A percentile compares a stretch with the other conserved stretches of the same genome.
phyloP scores from a whole-genome alignment of 2,797 vertebrate species.

The Euthynnus affinis region DNA sequence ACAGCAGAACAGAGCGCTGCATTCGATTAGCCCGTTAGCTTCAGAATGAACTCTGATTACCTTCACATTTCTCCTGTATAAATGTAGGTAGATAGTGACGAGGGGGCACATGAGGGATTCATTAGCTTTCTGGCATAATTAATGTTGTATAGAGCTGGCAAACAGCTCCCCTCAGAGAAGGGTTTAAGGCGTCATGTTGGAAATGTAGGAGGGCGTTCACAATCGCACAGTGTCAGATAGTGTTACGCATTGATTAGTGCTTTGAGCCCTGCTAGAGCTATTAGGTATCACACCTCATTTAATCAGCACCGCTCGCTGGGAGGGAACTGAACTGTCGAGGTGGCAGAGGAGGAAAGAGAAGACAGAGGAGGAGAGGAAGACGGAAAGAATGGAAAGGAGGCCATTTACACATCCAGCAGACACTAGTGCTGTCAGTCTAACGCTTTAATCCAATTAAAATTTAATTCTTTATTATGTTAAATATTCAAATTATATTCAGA shows the following conservation, averaged over 20 bases:
- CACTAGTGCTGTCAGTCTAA: too few relatives aligned
- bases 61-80: not conserved
- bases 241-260: slow-evolving; percentile 27
- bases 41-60: slow-evolving; percentile 32
- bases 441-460: too few relatives aligned
- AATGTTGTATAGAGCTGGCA: slow-evolving; percentile 16
- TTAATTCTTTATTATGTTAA: too few relatives aligned
- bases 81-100: slow-evolving; percentile 18
- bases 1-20: not conserved
- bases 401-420: too few relatives aligned
- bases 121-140: slow-evolving; percentile 55
- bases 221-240: slow-evolving; percentile 29
- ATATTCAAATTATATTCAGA: too few relatives aligned
- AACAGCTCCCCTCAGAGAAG: slow-evolving; percentile 23
- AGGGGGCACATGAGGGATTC: slow-evolving; percentile 19
- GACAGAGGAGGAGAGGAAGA: not conserved
- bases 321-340: not conserved
- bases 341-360: not conserved
- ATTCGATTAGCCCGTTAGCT: slow-evolving; percentile 38
- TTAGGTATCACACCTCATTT: slow-evolving; percentile 30
- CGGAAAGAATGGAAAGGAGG: not conserved
- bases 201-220: slow-evolving; percentile 33
- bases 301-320: not conserved
- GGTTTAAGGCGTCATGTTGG: not conserved
- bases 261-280: slow-evolving; percentile 18